A percentile compares a stretch with the other conserved stretches of the same genome.
These are phyloP conservation scores for Pterocles gutturalis DNA, from an alignment of 2,113 vertebrate species.

Conservation along the genomic window DNA sequence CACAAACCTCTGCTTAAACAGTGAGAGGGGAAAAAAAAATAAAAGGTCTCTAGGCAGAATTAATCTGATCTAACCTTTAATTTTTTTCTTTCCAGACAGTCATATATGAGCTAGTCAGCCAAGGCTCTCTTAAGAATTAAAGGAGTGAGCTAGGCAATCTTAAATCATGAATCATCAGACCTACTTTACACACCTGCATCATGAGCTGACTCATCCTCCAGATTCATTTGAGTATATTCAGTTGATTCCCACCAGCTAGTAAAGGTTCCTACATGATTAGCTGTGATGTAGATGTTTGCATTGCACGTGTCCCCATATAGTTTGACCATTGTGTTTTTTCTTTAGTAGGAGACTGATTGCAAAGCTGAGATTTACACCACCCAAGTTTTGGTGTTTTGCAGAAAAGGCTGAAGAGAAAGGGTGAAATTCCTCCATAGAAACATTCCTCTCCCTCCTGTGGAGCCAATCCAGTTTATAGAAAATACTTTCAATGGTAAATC, in stretches of 20 bases:
- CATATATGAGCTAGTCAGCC: neutral
- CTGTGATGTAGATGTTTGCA: neutral
- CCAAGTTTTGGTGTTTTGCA: neutral
- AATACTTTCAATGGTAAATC: neutral
- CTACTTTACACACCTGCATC: neutral
- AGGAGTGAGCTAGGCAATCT: neutral
- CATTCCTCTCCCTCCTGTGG: neutral
- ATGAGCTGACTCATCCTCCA: conserved; percentile 47
- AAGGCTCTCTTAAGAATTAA: neutral
- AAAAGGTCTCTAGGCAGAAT: neutral
- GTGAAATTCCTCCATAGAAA: neutral
- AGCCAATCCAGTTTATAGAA: neutral
- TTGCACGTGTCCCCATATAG: neutral
- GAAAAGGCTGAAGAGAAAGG: neutral
- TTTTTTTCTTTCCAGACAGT: neutral
- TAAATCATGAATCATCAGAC: conserved; percentile 31
- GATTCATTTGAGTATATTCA: neutral
- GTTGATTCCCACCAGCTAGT: neutral
- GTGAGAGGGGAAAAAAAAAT: rapidly evolving
- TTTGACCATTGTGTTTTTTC: neutral
- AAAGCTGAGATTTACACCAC: neutral
- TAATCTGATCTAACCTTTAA: neutral
- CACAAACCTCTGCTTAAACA: neutral
- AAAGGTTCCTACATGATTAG: neutral
- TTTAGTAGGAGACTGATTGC: neutral